Evolutionary conservation across 2,888 invertebrate genomes (phyloP), one percentile per base, ranked within the genome.

Genomic region (Amblyjoppa fuscipennis): DNA sequence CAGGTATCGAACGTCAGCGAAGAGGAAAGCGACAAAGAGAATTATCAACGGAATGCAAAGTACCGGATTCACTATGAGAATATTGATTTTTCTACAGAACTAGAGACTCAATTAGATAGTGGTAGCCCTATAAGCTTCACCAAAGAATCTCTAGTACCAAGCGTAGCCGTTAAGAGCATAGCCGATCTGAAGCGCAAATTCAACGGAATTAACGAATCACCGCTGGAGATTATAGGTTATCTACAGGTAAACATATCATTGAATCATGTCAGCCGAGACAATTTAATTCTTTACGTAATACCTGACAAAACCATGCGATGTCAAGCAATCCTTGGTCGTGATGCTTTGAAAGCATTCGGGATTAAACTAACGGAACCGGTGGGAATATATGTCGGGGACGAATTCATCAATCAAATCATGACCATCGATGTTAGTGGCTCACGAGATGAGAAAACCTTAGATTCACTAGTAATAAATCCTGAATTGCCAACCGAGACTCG

Each of bases 301-400:
- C 84, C 84, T 6, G 85, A 86, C 56, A 13, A 81, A 28, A 87
- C 87, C 11, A 87, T 86, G 83, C n/a, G 38, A 9, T 59, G 81
- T 6, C 49, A 82, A 3, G 80, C 69, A 38, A 6, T 83, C 7
- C 53, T 83, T 31, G 74, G 83, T 13, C 31, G 79, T 9, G 83
- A 79, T 59, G 16, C 38, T n/a, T 31, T 78, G n/a, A 25, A 28
- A 25, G 2, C 49, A 1, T 61, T 74, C 7, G 83, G 83, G 0
- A 51, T 78, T n/a, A 25, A 41, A 2, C 51, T 77, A 1, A 59
- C 7, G 0, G 25, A 7, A 41, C 41, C 41, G n/a, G 20, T 51
- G 9, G 3, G 41, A 9, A 41, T 9, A 41, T 7, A 41, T 41
- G 9, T 41, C 41, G 7, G 25, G 11, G 13, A 49, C 28, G 6